These are phyloP conservation scores for Sminthurides bifidus DNA, from an alignment of 1,140 invertebrate genomes.

Conservation along the genomic window DNA sequence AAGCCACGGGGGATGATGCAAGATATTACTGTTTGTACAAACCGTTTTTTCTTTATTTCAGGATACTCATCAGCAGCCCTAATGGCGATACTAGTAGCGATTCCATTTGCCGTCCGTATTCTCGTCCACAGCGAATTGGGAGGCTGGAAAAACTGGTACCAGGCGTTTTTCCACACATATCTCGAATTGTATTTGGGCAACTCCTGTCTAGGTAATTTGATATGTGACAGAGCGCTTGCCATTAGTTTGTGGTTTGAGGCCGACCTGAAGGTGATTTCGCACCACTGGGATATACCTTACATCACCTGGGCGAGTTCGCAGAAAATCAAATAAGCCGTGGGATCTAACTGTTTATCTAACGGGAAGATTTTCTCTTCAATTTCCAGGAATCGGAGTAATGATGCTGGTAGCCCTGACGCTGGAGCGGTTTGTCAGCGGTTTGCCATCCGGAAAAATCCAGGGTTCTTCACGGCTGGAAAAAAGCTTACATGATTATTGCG, in stretches of 20 bases:
- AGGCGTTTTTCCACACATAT: constrained; percentile 60
- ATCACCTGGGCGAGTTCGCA: no score
- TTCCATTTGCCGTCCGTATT: constrained; percentile 56
- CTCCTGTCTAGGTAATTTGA: constrained; percentile 53
- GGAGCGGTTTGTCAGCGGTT: constrained; percentile 66
- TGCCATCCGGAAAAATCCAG: constrained; percentile 56
- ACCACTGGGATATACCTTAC: no score
- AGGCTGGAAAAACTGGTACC: constrained; percentile 47
- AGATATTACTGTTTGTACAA: constrained; percentile 4
- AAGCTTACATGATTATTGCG: constrained; percentile 46
- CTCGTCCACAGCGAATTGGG: constrained; percentile 52
- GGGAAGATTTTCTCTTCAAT: constrained; percentile 8
- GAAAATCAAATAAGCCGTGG: neutral
- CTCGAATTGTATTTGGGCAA: constrained; percentile 62
- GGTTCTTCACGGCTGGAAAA: constrained; percentile 44
- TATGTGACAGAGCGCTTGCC: no score
- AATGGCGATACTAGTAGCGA: constrained; percentile 55
- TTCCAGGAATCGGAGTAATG: constrained; percentile 55
- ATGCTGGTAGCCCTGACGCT: constrained; percentile 66
- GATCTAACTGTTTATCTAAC: neutral
- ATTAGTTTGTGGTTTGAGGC: no score
- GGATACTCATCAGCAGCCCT: constrained; percentile 58
- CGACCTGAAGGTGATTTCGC: no score
- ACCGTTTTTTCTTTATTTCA: constrained; percentile 36
- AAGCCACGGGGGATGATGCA: no score